Base-by-base conservation (phyloP, 2,888 invertebrate genomes). In the Smittia sp. region DNA sequence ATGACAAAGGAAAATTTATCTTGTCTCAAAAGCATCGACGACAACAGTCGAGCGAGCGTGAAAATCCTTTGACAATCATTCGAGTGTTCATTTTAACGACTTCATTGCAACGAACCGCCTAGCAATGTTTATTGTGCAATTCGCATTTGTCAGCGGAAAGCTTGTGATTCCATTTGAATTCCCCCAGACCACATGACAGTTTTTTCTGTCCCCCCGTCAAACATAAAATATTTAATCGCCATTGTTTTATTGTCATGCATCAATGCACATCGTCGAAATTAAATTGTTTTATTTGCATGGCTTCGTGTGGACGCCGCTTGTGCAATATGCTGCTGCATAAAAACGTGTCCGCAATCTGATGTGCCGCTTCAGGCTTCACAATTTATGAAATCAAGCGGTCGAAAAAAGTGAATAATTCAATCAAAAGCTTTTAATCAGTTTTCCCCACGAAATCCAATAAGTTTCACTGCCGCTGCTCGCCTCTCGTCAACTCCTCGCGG, bases 321-420 rank as follows among this genome's bases (percentile, higher is more conserved):
- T 2, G 11, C 46, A 46, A 46, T 6, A 46, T 38, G 38, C 38
- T 38, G 38, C 6, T 38, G 11, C 6, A 46, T 13, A n/a, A n/a
- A 46, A 46, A 46, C 46, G 15, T 46, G 6, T n/a, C 3, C 15
- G 11, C n/a, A 46, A 46, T 46, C 46, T 46, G 46, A 9, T 38
- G 11, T n/a, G 4, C 32, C 3, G 32, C 32, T 32, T 9, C 9
- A 9, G 32, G 32, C 32, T 32, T 32, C 46, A 46, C 15, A 46
- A n/a, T 46, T 46, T 46, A 46, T 46, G 46, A 46, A 46, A 46
- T 46, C 46, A 46, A 46, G 46, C 46, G 46, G 46, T 46, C 15
- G 46, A 46, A 46, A 15, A 46, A 46, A n/a, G 2, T 46, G n/a
- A 15, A n/a, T 46, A 46, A 46, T 32, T 46, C 46, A 46, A 46